Evolutionary conservation across 1,140 invertebrate species (phyloP), one percentile per base, ranked within the genome.

Genomic region (Drosophila nigromelanica): DNA sequence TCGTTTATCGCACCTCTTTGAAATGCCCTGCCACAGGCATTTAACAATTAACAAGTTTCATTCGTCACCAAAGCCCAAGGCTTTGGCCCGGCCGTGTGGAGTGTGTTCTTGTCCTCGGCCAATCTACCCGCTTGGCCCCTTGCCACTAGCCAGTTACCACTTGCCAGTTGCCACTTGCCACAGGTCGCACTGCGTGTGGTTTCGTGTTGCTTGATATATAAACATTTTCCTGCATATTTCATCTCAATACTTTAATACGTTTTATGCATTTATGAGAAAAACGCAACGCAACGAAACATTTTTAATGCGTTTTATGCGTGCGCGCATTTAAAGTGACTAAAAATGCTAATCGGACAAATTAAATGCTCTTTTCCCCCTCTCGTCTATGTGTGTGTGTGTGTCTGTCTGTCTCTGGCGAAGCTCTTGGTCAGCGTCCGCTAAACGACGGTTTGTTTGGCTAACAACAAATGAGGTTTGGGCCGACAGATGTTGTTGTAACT

Each of bases 271-370:
- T 61, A 27, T 33, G 30, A 27, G 60, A 56, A 47, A 47, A 62
- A 52, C 18, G 27, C 18, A 63, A 59, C 60, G 27, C 45, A 67
- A 67, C 67, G 63, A 72, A 76, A 70, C 40, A 71, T 58, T 68
- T 70, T 89, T 89, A 89, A 89, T 89, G 83, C 85, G 83, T 89
- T 89, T 83, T 82, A 83, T 89, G 83, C 83, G 83, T 89, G 86
- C 81, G 76, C 68, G 78, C 76, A 66, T 81, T 81, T 76, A 76
- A 76, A 78, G 76, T 64, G 75, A 70, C 72, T 89, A 71, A 90
- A 89, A 86, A 89, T 89, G 85, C 80, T 90, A 89, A 89, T 89
- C 87, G 78, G 86, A 90, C 80, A 86, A 87, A 89, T 89, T 89
- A 90, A 89, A 90, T 86, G 86, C 76, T 43, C 58, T 37, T 54